Percentiles rank a stretch among this genome's conserved stretches.
These are phyloP conservation scores for Melanerpes aurifrons DNA, from an alignment of 2,113 vertebrate genomes.

Conservation along the genomic window DNA sequence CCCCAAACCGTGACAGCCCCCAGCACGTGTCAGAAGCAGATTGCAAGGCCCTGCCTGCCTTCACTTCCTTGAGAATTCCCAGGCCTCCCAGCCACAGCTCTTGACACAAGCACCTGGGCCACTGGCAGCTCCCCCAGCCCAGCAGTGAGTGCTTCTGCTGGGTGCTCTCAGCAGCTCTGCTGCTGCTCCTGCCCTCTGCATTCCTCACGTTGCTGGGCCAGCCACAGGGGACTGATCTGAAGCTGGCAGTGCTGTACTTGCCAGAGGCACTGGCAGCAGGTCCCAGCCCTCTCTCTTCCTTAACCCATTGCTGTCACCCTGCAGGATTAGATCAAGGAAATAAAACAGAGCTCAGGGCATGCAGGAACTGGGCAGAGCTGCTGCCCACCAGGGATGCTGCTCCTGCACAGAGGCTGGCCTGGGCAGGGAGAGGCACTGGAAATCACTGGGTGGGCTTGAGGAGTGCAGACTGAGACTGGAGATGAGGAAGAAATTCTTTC, in stretches of 20 bases:
- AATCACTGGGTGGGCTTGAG: background rate
- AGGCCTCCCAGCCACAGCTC: background rate
- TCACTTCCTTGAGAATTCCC: background rate
- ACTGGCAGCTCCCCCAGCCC: accelerated
- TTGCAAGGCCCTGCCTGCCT: background rate
- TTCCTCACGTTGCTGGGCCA: background rate
- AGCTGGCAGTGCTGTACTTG: background rate
- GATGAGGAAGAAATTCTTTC: too few species aligned
- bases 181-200: background rate
- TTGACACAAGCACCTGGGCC: background rate
- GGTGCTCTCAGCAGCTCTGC: background rate
- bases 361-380: background rate
- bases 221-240: background rate
- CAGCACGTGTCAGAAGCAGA: background rate
- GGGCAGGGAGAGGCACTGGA: background rate
- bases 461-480: too few species aligned
- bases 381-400: background rate
- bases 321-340: background rate
- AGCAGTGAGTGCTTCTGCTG: background rate
- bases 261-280: background rate
- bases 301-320: background rate
- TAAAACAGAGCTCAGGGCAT: background rate
- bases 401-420: background rate
- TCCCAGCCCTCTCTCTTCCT: background rate
- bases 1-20: background rate